Conservation (phyloP, 2,888 invertebrate species). For the Chorisops tibialis region DNA sequence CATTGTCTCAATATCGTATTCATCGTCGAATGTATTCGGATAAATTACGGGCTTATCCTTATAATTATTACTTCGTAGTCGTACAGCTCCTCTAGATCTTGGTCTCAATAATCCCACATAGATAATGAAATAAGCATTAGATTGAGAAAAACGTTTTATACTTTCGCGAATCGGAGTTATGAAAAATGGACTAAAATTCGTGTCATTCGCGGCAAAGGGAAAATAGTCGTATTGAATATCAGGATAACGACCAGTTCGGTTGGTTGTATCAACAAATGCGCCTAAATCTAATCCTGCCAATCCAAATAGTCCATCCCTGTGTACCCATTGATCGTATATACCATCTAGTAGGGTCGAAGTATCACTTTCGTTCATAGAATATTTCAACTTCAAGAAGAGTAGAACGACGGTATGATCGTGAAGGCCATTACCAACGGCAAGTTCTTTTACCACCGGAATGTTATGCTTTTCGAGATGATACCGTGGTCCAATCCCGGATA, state of each 20-base stretch:
- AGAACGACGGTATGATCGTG: slow-evolving; percentile 73
- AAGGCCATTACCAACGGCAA: slow-evolving; percentile 66
- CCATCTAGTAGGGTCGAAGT: slow-evolving; percentile 30
- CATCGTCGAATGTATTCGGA: slow-evolving; percentile 59
- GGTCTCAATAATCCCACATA: not conserved
- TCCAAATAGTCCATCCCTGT: slow-evolving; percentile 38
- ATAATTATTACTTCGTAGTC: slow-evolving; percentile 55
- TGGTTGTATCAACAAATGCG: slow-evolving; percentile 54
- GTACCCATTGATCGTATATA: slow-evolving; percentile 49
- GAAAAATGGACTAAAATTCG: too few species aligned
- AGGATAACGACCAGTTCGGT: slow-evolving; percentile 46
- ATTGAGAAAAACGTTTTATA: not conserved
- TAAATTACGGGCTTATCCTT: slow-evolving; percentile 58
- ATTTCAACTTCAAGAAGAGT: slow-evolving; percentile 34
- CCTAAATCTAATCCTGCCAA: slow-evolving; percentile 47
- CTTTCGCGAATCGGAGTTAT: not conserved
- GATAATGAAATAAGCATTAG: not conserved
- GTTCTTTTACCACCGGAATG: slow-evolving; percentile 36
- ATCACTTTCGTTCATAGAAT: too few species aligned
- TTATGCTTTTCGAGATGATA: slow-evolving; percentile 34
- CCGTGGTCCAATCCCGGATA: slow-evolving; percentile 41
- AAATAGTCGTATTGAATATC: slow-evolving; percentile 54
- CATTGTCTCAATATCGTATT: slow-evolving; percentile 54
- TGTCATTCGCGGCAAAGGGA: not conserved
- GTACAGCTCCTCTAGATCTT: slow-evolving; percentile 4